Conservation (phyloP, 2,797 vertebrate genomes). For the Halcyon chelicuti region DNA sequence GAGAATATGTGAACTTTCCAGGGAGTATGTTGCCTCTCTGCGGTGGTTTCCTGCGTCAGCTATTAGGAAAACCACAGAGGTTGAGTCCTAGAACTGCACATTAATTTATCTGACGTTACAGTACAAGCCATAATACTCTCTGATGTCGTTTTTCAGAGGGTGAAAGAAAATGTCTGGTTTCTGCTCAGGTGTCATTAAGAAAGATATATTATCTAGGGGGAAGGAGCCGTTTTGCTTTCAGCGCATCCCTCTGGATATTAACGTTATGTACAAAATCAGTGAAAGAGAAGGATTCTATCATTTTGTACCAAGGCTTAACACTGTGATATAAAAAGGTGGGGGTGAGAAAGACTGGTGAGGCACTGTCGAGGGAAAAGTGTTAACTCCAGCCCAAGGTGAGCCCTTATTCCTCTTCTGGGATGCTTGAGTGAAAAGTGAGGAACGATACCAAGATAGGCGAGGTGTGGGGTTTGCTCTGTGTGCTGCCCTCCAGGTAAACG, state of each 20-base stretch:
- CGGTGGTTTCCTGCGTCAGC: slow-evolving; percentile 4
- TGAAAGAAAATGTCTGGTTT: slow-evolving; percentile 61
- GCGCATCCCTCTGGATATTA: slow-evolving; percentile 37
- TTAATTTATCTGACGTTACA: slow-evolving; percentile 63
- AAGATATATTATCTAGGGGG: background rate
- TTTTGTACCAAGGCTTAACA: slow-evolving; percentile 67
- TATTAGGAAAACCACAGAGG: background rate
- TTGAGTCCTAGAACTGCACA: slow-evolving; percentile 37
- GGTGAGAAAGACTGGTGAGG: background rate
- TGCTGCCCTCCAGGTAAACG: slow-evolving; percentile 31
- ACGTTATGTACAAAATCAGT: background rate
- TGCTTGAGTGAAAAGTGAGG: slow-evolving; percentile 36
- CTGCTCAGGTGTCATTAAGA: slow-evolving; percentile 59
- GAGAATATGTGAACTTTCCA: background rate
- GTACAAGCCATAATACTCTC: slow-evolving; percentile 81
- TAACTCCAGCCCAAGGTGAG: background rate
- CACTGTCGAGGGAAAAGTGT: background rate
- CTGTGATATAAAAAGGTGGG: slow-evolving; percentile 52
- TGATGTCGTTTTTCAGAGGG: slow-evolving; percentile 51
- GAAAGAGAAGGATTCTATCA: slow-evolving; percentile 25
- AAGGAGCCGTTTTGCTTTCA: slow-evolving; percentile 48
- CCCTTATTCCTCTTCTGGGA: slow-evolving; percentile 14
- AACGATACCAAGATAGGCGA: background rate
- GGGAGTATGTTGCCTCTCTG: slow-evolving; percentile 11
- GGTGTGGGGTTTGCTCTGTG: slow-evolving; percentile 9